Conservation (phyloP, 2,113 vertebrate genomes). For the Penelope pileata region DNA sequence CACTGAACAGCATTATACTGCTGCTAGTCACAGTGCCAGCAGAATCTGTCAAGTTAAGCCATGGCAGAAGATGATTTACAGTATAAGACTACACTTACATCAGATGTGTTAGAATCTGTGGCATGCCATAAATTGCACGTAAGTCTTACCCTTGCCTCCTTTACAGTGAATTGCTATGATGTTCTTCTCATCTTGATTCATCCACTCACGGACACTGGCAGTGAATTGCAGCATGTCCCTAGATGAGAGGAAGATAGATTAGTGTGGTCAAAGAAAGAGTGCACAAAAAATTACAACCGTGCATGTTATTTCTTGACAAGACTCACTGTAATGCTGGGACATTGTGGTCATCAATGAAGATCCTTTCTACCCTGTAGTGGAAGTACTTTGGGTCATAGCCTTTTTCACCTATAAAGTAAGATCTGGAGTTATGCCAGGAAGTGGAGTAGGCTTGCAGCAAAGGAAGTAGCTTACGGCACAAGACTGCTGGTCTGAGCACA, state of each 20-base stretch:
- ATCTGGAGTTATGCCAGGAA: neutral
- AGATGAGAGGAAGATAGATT: neutral
- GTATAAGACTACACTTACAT: neutral
- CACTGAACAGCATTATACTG: neutral
- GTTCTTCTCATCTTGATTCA: constrained; percentile 85
- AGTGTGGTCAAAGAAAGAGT: neutral
- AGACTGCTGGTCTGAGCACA: neutral
- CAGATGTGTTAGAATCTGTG: neutral
- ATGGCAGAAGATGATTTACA: neutral
- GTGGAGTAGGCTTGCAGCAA: neutral
- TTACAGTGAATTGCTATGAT: constrained; percentile 93
- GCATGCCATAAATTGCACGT: neutral
- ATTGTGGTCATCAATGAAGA: constrained; percentile 95
- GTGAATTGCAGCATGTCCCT: constrained; percentile 93
- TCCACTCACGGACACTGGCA: constrained; percentile 85
- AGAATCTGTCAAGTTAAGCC: neutral
- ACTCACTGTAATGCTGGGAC: constrained; percentile 90
- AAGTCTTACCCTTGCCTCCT: constrained; percentile 90
- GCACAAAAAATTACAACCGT: fast-evolving
- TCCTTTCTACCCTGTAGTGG: constrained; percentile 88
- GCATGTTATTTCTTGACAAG: neutral
- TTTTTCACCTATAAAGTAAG: constrained; percentile 86
- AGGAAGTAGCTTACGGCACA: neutral
- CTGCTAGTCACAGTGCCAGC: neutral
- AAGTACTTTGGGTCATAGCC: constrained; percentile 90